Percentiles rank a stretch among this genome's conserved stretches.
Conservation (phyloP, 92 coral and sea anemone genomes). For the Isaurus tuberculatus region DNA sequence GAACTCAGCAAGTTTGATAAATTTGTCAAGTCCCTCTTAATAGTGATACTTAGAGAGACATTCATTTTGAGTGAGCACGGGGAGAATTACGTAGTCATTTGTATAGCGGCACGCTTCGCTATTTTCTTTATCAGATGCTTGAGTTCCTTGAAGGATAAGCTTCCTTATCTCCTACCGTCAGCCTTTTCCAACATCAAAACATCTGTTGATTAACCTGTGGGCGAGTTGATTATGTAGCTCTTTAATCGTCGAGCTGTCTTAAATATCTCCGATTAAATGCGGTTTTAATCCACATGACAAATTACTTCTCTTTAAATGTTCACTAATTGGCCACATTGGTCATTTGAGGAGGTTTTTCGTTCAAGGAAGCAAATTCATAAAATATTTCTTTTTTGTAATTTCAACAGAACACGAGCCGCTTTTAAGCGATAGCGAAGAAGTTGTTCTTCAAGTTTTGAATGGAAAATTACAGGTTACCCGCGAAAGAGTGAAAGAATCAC, state of each 20-base stretch:
- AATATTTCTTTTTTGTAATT: not conserved
- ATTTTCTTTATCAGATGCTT: not conserved
- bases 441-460: slow-evolving; percentile 30
- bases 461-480: slow-evolving; percentile 37
- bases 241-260: slow-evolving; percentile 15
- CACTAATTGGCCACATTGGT: not conserved
- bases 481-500: not conserved
- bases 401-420: slow-evolving; percentile 5
- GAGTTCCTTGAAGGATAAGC: not conserved
- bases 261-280: not conserved
- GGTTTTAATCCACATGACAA: slow-evolving; percentile 33
- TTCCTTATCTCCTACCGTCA: not conserved
- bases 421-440: slow-evolving; percentile 18
- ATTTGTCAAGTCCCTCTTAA: slow-evolving; percentile 12
- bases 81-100: not conserved
- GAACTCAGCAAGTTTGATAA: not conserved
- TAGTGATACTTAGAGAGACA: slow-evolving; percentile 13
- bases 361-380: not conserved
- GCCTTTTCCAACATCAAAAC: not conserved
- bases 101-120: slow-evolving; percentile 10
- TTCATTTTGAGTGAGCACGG: not conserved
- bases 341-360: not conserved
- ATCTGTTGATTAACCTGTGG: slow-evolving; percentile 1
- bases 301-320: not conserved
- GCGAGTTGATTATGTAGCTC: not conserved